Evolutionary conservation across 2,888 invertebrate genomes (phyloP), one percentile per base, ranked within the genome.

Genomic region (Caenorhabditis virilis): DNA sequence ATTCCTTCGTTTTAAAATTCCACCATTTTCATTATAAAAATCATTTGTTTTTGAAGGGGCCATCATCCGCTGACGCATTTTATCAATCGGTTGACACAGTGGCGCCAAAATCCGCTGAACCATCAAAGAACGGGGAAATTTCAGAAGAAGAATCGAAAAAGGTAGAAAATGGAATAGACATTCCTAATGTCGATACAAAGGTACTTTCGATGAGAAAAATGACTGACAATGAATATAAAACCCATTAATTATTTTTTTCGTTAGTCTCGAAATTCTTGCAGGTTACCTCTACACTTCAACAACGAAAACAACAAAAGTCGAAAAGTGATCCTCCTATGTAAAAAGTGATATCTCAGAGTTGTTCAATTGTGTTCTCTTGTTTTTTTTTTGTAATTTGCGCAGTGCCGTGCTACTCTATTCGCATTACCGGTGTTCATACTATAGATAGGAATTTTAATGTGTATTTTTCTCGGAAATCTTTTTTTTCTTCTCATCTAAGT

Each of bases 101-200:
- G n/a, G n/a, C n/a, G n/a, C n/a, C n/a, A n/a, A n/a, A n/a, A n/a
- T n/a, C n/a, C n/a, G n/a, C n/a, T n/a, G 53, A 50, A 33, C 30
- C 49, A 33, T 20, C 30, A 27, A 20, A 45, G 25, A 48, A 25
- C 25, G 26, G 33, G 2, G 51, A 51, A 51, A 42, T 38, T 7
- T 11, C 5, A 16, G 38, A 11, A 9, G 49, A 39, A 49, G 25
- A 45, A 30, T 13, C 35, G 56, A 51, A 54, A 45, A 52, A 63
- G 57, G 64, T 58, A 55, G 54, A 64, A 51, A 58, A 64, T 39
- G 64, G 64, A 46, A 47, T 60, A 39, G 65, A 56, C 51, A 56
- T 65, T 53, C 65, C 65, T 35, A 35, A 65, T 59, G 55, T 65
- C 27, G 65, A 65, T 36, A 26, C 59, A 48, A 65, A 59, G 65